phyloP scores from a whole-genome alignment of 2,888 invertebrate genomes.

The Bombyx huttoni region DNA sequence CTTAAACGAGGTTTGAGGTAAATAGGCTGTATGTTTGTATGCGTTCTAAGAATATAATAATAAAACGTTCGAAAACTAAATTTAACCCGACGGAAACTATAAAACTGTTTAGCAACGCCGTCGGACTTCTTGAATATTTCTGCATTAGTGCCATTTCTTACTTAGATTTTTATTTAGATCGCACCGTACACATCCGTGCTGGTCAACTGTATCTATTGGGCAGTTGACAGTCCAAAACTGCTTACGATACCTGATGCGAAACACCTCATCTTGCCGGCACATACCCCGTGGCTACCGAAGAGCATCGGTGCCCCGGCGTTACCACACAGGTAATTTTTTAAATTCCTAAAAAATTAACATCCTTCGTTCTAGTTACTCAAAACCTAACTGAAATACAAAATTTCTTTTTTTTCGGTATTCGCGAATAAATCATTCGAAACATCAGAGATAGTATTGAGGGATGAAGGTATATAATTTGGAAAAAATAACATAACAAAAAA shows the following conservation, averaged over 20 bases:
- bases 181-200: slow-evolving; percentile 98
- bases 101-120: too few relatives aligned
- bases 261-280: slow-evolving; percentile 87
- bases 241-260: slow-evolving; percentile 99
- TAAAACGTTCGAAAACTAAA: too few relatives aligned
- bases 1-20: too few relatives aligned
- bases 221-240: slow-evolving; percentile 94
- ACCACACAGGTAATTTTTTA: slow-evolving; percentile 75
- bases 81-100: too few relatives aligned
- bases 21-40: too few relatives aligned
- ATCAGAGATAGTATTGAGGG: neutral
- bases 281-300: slow-evolving; percentile 94
- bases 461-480: too few relatives aligned
- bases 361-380: too few relatives aligned
- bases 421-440: neutral
- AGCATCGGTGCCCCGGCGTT: slow-evolving; percentile 89
- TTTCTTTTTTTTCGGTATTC: too few relatives aligned
- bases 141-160: neutral
- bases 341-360: neutral
- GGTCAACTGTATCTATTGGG: slow-evolving; percentile 99
- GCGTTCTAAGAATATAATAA: too few relatives aligned
- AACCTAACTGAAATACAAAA: too few relatives aligned
- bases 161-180: slow-evolving; percentile 68
- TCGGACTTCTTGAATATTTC: neutral
- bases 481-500: too few relatives aligned